phyloP scores from a whole-genome alignment of 2,113 vertebrate species.

The Stegostoma tigrinum region DNA sequence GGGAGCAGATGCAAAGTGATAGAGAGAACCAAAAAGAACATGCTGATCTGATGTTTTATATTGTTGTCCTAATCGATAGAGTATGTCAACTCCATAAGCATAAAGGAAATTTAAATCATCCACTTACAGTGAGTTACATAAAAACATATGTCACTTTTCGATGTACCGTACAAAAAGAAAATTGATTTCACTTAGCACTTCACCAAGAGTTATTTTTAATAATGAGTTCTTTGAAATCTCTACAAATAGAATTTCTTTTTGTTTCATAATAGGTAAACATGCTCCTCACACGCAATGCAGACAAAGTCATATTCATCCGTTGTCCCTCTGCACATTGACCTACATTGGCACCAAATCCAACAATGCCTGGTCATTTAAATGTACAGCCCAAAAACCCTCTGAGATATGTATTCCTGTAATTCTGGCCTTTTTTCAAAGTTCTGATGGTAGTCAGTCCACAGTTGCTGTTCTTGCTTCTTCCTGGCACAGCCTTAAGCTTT shows the following conservation, averaged over 20 bases:
- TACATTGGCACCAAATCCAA: neutral
- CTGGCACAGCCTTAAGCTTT: neutral
- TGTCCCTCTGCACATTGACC: neutral
- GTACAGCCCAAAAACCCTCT: neutral
- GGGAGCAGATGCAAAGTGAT: neutral
- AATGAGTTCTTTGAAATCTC: neutral
- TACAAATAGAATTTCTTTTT: neutral
- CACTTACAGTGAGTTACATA: neutral
- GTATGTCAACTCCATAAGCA: neutral
- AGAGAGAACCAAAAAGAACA: neutral
- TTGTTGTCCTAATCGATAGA: neutral
- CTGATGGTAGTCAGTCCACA: neutral
- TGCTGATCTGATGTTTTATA: neutral
- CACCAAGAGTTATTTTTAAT: neutral
- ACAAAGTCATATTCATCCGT: neutral
- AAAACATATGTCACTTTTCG: neutral
- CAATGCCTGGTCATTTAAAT: neutral
- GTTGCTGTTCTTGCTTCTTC: neutral
- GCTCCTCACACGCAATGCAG: neutral
- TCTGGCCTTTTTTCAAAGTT: neutral
- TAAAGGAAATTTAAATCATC: neutral
- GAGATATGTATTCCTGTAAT: neutral
- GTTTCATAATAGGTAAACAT: neutral
- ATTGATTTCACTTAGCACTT: neutral
- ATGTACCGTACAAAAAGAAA: constrained; percentile 1